A percentile compares a stretch with the other conserved stretches of the same genome.
These are phyloP conservation scores for Leptodactylus fallax DNA, from an alignment of 2,797 vertebrate genomes.

Conservation along the genomic window DNA sequence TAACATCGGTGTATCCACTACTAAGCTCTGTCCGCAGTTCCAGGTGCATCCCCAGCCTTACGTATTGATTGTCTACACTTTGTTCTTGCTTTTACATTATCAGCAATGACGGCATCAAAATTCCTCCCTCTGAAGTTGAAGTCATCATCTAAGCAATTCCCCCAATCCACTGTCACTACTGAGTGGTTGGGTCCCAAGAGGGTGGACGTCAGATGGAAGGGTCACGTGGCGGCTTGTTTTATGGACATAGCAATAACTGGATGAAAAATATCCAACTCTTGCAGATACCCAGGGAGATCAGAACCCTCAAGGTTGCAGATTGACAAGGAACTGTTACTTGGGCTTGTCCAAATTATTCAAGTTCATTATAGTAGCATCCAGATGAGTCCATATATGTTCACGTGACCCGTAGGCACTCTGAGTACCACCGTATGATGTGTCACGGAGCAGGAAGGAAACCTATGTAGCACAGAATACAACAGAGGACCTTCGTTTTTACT, in stretches of 20 bases:
- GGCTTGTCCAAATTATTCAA: no score
- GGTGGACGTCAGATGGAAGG: neutral
- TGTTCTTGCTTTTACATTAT: neutral
- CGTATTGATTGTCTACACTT: neutral
- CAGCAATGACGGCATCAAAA: neutral
- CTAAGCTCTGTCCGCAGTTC: no score
- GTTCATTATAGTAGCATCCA: no score
- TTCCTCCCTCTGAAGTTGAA: neutral
- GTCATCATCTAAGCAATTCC: neutral
- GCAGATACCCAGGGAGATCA: neutral
- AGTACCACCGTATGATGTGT: no score
- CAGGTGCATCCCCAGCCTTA: neutral
- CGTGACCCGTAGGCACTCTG: no score
- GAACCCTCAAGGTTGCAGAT: neutral
- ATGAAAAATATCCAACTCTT: neutral
- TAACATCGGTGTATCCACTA: no score
- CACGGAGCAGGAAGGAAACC: no score
- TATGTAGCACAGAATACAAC: no score
- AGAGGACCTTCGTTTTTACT: no score
- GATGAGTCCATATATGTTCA: no score
- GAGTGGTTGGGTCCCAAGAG: neutral
- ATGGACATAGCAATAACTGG: neutral
- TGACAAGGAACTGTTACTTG: no score
- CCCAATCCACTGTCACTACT: neutral
- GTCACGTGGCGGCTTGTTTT: neutral